Conservation (phyloP, 1,140 invertebrate genomes). For the Zaprionus tsacasi region DNA sequence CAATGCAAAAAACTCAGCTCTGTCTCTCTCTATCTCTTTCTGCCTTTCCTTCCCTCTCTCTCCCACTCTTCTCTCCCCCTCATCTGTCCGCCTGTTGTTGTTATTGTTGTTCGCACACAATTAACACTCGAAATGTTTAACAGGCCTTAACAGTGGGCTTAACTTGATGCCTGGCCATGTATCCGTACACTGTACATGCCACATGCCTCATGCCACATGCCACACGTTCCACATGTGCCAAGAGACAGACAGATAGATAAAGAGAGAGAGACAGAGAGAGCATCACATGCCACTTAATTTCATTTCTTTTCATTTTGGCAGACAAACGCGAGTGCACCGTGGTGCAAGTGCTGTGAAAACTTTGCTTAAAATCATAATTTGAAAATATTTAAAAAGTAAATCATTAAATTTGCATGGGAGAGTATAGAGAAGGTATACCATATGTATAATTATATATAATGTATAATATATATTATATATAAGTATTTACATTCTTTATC, state of each 20-base stretch:
- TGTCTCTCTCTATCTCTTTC: slow-evolving; percentile 4
- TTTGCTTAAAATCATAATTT: background rate
- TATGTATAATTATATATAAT: no score
- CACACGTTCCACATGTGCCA: slow-evolving; percentile 47
- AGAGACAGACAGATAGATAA: slow-evolving; percentile 37
- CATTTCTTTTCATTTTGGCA: slow-evolving; percentile 70
- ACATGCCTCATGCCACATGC: slow-evolving; percentile 17
- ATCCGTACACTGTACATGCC: slow-evolving; percentile 15
- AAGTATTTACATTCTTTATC: no score
- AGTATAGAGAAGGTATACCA: no score
- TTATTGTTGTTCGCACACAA: slow-evolving; percentile 74
- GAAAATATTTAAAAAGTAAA: background rate
- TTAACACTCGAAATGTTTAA: slow-evolving; percentile 74
- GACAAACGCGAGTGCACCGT: slow-evolving; percentile 47
- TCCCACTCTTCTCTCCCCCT: background rate
- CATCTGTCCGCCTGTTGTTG: slow-evolving; percentile 33
- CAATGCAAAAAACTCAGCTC: slow-evolving; percentile 3
- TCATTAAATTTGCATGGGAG: no score
- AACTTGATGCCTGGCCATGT: slow-evolving; percentile 37
- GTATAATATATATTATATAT: no score
- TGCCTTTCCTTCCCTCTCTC: background rate
- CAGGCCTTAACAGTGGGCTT: slow-evolving; percentile 61
- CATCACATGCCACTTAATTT: slow-evolving; percentile 76
- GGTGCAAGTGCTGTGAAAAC: slow-evolving; percentile 6
- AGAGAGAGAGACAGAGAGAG: slow-evolving; percentile 34